Evolutionary conservation across 2,113 vertebrate species (phyloP), one percentile per base, ranked within the genome.

Genomic region (Hypomesus transpacificus): DNA sequence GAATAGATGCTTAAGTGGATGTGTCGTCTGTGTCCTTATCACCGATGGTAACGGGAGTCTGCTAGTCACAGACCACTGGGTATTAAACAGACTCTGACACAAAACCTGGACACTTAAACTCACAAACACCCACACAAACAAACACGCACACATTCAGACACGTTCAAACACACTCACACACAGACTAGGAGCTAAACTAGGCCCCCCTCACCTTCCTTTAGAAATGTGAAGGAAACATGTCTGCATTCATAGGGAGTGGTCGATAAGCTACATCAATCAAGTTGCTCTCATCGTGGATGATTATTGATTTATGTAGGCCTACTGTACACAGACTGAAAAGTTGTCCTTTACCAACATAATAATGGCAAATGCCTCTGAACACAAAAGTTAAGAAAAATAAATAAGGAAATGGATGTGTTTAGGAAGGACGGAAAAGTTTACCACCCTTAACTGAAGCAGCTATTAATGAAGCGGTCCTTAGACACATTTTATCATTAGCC

Each of bases 211-310:
- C 20, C 26, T 56, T 56, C 16, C 54, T 56, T 4, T 18, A 7
- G 18, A 13, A 34, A 14, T 14, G 18, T 34, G 61, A 34, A 28
- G 31, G 26, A n/a, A 16, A 39, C 61, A 39, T 39, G 61, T 20
- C 61, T n/a, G 34, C 28, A 39, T 64, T 34, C 17, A n/a, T 34
- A 64, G 31, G 61, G 61, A 64, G 31, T 39, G 31, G 61, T 64
- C n/a, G 28, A 17, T 56, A n/a, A 3, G 59, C 11, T 24, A 56
- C 11, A 14, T 61, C 59, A 39, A 64, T n/a, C 31, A 64, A 39
- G 18, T 64, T n/a, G 14, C 14, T 61, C 24, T 5, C 14, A 61
- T 28, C 13, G 59, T 14, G 14, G 14, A 28, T 21, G 28, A 21
- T 14, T n/a, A 61, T 16, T 61, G 26, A 26, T 28, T 9, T 46